Conservation (phyloP, 2,113 vertebrate genomes). For the Eclectus roratus region DNA sequence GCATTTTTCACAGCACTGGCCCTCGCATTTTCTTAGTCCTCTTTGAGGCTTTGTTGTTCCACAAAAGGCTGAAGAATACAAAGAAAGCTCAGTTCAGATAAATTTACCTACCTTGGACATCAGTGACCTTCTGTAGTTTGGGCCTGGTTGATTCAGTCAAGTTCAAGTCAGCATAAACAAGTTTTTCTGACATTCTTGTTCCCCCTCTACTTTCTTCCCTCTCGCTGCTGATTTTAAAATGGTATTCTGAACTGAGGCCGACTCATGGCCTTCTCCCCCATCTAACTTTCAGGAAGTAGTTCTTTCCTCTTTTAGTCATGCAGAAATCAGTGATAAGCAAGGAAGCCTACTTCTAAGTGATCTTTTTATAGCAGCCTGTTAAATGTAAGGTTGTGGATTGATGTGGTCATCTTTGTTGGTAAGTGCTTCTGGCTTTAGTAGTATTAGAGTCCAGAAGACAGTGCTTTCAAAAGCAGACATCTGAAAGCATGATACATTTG, state of each 20-base stretch:
- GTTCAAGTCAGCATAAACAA: background rate
- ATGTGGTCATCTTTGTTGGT: background rate
- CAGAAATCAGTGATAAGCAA: background rate
- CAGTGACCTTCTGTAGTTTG: background rate
- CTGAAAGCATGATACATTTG: background rate
- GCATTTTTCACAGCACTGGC: background rate
- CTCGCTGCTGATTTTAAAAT: background rate
- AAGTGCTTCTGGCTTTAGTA: background rate
- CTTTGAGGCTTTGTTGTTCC: background rate
- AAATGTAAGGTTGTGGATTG: accelerated
- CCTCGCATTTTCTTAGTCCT: accelerated
- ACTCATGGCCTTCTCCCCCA: background rate
- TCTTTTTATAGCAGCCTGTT: background rate
- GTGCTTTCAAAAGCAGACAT: background rate
- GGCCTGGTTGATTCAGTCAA: background rate
- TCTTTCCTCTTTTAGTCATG: background rate
- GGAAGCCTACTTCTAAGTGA: background rate
- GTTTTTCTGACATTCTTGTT: background rate
- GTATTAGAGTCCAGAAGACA: background rate
- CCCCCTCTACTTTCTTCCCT: accelerated
- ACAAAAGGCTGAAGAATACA: background rate
- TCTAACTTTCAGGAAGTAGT: background rate
- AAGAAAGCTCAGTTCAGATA: background rate
- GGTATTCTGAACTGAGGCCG: accelerated
- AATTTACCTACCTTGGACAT: background rate